Evolutionary conservation across 2,888 invertebrate species (phyloP), one percentile per base, ranked within the genome.

Genomic region (Limnephilus auricula): DNA sequence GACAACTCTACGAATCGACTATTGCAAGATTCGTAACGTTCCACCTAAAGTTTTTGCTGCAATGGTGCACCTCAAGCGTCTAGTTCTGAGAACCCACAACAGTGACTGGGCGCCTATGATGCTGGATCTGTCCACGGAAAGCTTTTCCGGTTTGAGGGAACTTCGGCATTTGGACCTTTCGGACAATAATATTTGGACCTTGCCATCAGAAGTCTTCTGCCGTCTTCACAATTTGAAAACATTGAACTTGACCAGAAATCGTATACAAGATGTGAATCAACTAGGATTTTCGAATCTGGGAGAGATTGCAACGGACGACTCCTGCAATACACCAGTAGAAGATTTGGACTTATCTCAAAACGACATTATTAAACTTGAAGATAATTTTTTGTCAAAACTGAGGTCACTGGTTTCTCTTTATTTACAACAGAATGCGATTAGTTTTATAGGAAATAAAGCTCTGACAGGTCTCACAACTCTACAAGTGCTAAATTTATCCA

Each of bases 81-180:
- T 98, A 91, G 96, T 97, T 89, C 95, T 98, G 94, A 97, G 97
- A 91, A 98, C 98, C 45, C 97, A 97, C 94, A 98, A 98, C 95
- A 97, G 97, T 93, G 97, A 98, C 94, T 98, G 98, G 98, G 97
- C 97, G 34, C 97, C 97, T 78, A 97, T 97, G 97, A 97, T 97
- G 93, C 96, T 98, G 95, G 97, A 98, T 94, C 94, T 98, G 90
- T 96, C 97, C 94, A 96, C 97, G 88, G 97, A 97, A 94, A 97
- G 97, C 92, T 97, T 98, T 93, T 95, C 97, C 92, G 97, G 97
- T 78, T 95, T 98, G 94, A 96, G 96, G 92, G 97, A 97, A 94
- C 95, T 98, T 90, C 96, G 97, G 93, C 96, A 96, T 94, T 96
- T 98, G 93, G 97, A 98, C 95, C 95, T 98, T 91, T 97, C 97